Evolutionary conservation across 2,888 invertebrate species (phyloP), one percentile per base, ranked within the genome.

Genomic region (Julus scandinavius): DNA sequence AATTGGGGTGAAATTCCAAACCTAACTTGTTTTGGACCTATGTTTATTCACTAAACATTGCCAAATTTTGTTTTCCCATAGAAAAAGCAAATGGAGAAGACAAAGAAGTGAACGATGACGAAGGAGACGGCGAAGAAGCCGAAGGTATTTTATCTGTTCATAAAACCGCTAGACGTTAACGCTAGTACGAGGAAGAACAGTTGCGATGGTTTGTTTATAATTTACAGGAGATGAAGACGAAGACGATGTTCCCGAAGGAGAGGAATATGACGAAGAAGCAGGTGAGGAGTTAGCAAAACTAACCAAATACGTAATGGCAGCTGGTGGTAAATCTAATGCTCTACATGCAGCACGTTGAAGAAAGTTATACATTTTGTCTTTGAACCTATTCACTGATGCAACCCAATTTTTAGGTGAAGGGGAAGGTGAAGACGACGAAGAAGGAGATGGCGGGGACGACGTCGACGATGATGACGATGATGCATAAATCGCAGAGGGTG

Each of bases 51-150:
- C 41, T 41, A 84, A 40, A 41, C 4, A 11, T 84, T 41, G 38
- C 84, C 20, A 84, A 80, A n/a, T 85, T 88, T 83, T 83, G 41
- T 88, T 38, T 85, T 85, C 85, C 49, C n/a, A 29, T 86, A 89
- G 92, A 96, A 95, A 96, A 96, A 90, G 96, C 96, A 93, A 93
- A 93, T 90, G 95, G 95, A 89, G 96, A 96, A 89, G 94, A 95
- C 90, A 96, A 96, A 93, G 96, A 96, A 93, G 95, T 95, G 93
- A 95, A 95, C 93, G 96, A 96, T 92, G 96, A 96, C 92, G 96
- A 96, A 91, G 96, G 95, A 89, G 94, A 94, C 89, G 94, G 95
- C 90, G 95, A 95, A 87, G 95, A 95, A 89, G 95, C 63, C 9
- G 89, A 89, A 84, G 89, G 88, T 89, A 41, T 41, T 45, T 41